Conservation (phyloP, 2,888 invertebrate species). For the Celastrina argiolus region DNA sequence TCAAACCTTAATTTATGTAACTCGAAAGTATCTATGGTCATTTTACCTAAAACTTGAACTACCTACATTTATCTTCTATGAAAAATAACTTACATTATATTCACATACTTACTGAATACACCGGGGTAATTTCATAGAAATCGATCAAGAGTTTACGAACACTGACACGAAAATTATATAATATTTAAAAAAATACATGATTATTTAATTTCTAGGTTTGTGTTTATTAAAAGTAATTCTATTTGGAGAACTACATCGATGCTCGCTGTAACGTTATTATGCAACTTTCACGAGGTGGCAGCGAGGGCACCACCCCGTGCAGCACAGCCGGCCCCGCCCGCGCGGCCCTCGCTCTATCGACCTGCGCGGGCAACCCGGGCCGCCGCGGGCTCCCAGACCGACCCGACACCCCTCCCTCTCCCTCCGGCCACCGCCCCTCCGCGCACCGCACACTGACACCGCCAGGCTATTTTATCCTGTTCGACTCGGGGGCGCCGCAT, state of each 20-base stretch:
- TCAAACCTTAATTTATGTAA: too few species aligned
- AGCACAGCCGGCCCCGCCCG: conserved; percentile 58
- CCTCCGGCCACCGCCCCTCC: conserved; percentile 33
- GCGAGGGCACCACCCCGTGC: conserved; percentile 70
- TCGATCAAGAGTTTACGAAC: too few species aligned
- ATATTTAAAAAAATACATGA: too few species aligned
- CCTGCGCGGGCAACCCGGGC: conserved; percentile 66
- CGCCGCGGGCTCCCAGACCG: conserved; percentile 52
- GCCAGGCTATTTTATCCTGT: conserved; percentile 43
- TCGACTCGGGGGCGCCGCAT: conserved; percentile 41
- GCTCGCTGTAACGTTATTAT: conserved; percentile 42
- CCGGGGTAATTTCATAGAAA: too few species aligned
- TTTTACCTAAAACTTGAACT: too few species aligned
- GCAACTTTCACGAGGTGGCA: conserved; percentile 60
- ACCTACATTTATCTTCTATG: too few species aligned
- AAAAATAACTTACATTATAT: too few species aligned
- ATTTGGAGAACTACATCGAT: conserved; percentile 25
- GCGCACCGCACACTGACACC: conserved; percentile 22
- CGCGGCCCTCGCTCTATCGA: conserved; percentile 70
- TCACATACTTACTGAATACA: too few species aligned
- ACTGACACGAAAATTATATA: too few species aligned
- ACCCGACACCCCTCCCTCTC: conserved; percentile 48
- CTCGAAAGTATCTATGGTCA: too few species aligned
- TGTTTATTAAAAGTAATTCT: background rate
- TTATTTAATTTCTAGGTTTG: background rate